phyloP scores from a whole-genome alignment of 1,140 invertebrate genomes.

The Himalopsyche phryganea region DNA sequence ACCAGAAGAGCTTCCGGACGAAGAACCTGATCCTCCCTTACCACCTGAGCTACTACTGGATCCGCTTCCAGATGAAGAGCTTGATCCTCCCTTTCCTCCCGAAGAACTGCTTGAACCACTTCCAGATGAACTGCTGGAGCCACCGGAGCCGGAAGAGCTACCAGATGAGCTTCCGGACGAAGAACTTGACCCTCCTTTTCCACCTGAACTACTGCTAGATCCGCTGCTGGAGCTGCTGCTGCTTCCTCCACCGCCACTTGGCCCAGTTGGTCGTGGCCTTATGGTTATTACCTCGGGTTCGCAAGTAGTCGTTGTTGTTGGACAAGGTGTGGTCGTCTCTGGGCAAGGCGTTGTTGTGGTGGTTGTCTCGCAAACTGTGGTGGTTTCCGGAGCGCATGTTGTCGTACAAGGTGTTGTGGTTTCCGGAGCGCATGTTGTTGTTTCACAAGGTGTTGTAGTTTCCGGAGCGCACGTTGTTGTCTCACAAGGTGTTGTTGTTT shows the following conservation, averaged over 20 bases:
- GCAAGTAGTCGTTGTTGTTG: too few species aligned
- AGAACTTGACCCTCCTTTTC: background rate
- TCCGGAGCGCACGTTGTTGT: too few species aligned
- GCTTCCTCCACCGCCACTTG: background rate
- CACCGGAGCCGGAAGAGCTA: background rate
- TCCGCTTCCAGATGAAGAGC: background rate
- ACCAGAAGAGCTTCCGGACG: background rate
- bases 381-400: too few species aligned
- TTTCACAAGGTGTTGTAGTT: too few species aligned
- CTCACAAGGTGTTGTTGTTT: too few species aligned
- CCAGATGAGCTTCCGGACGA: background rate
- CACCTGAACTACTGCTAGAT: background rate
- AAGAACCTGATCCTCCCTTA: background rate
- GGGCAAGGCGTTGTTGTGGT: too few species aligned
- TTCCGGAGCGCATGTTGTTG: too few species aligned
- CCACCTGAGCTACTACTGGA: background rate
- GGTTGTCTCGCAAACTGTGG: too few species aligned
- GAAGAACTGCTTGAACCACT: conserved; percentile 1
- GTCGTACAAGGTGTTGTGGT: too few species aligned
- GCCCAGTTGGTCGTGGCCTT: too few species aligned
- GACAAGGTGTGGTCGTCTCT: too few species aligned
- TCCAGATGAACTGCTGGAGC: background rate
- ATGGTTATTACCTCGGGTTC: too few species aligned
- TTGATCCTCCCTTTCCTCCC: background rate
- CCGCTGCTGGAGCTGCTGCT: background rate